Conservation (phyloP, 2,797 vertebrate species). For the Myiotriccus ornatus region DNA sequence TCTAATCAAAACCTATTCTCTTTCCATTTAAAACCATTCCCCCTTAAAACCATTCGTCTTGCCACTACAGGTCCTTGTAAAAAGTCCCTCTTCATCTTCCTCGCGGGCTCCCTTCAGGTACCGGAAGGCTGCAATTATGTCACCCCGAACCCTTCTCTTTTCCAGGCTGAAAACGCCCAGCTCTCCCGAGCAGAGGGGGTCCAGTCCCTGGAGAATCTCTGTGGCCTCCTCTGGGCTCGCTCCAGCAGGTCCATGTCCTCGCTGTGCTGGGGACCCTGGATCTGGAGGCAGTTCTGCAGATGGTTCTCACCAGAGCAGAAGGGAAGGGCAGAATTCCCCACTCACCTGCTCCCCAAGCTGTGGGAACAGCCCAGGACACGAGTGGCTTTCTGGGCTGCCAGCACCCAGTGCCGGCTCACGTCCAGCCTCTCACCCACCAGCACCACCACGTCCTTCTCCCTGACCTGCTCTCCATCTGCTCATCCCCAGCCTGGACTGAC, state of each 20-base stretch:
- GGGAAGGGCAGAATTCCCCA: neutral
- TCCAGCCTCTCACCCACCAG: neutral
- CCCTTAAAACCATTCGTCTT: neutral
- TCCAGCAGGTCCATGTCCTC: neutral
- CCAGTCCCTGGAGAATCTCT: neutral
- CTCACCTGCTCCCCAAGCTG: neutral
- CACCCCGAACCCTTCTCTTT: neutral
- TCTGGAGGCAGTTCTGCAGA: neutral
- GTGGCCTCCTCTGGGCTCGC: neutral
- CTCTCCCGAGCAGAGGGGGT: neutral
- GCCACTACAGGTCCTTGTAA: neutral
- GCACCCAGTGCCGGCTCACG: neutral
- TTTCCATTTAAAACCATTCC: neutral
- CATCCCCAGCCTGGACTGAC: rapidly evolving
- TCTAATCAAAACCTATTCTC: neutral
- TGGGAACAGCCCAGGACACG: neutral
- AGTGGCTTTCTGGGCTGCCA: no score
- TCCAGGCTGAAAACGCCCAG: neutral
- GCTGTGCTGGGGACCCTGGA: neutral
- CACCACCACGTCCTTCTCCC: neutral
- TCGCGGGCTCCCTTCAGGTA: neutral
- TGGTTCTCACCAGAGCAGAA: neutral
- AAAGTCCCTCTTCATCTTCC: neutral
- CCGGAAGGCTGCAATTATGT: neutral
- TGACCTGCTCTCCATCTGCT: neutral